These are phyloP conservation scores for Coptodon rendalli DNA, from an alignment of 2,113 vertebrate species.

Conservation along the genomic window DNA sequence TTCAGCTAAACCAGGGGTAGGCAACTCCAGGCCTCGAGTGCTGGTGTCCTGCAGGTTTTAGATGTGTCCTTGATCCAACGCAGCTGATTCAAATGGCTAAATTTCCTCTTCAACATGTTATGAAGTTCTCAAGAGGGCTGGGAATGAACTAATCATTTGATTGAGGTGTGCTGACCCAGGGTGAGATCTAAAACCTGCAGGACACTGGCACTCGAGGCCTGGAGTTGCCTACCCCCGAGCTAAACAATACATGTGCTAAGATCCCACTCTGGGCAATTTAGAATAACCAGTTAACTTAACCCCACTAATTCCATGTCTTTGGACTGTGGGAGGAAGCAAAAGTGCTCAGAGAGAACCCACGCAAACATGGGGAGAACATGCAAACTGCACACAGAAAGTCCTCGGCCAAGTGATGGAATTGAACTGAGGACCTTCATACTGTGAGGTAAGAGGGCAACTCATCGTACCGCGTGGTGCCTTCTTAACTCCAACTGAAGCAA, in stretches of 20 bases:
- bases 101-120: neutral
- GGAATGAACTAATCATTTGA: neutral
- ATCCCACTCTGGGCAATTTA: neutral
- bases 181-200: neutral
- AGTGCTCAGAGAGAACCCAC: neutral
- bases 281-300: neutral
- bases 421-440: neutral
- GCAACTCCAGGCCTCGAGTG: neutral
- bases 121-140: neutral
- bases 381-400: fast-evolving
- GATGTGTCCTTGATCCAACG: neutral
- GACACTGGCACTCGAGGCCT: fast-evolving
- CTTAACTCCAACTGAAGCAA: neutral
- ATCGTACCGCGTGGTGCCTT: neutral
- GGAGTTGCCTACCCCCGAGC: neutral
- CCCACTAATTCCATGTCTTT: neutral
- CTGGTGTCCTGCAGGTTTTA: neutral
- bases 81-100: fast-evolving
- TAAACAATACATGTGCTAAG: neutral
- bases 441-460: neutral
- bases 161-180: neutral
- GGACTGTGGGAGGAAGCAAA: fast-evolving
- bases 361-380: neutral
- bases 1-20: neutral
- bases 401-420: neutral